A percentile compares a stretch with the other conserved stretches of the same genome.
Evolutionary conservation across 1,140 invertebrate species (phyloP).

Genomic region (Halyomorpha halys): DNA sequence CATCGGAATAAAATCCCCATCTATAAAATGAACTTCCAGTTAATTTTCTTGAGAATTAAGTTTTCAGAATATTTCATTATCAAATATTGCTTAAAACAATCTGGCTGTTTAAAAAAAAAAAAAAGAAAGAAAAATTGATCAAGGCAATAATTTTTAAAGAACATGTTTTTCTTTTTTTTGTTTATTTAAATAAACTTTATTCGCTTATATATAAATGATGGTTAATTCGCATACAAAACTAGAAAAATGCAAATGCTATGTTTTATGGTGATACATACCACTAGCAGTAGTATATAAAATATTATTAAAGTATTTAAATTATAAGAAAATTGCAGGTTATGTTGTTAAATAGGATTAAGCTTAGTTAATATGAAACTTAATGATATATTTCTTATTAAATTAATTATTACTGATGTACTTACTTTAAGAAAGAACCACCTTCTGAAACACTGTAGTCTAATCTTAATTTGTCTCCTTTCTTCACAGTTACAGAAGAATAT

Average conservation of each 20-base stretch:
- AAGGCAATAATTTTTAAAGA: no score
- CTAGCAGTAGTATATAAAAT: neutral
- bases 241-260: no score
- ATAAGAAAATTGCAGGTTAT: neutral
- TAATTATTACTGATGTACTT: constrained; percentile 30
- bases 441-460: constrained; percentile 52
- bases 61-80: neutral
- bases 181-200: no score
- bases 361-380: neutral
- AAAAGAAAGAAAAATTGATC: no score
- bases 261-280: neutral
- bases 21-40: constrained; percentile 39
- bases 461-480: constrained; percentile 62
- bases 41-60: neutral
- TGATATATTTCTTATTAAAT: neutral
- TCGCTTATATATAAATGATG: no score
- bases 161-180: no score
- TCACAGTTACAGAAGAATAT: constrained; percentile 52
- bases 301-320: neutral
- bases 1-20: constrained; percentile 80
- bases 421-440: constrained; percentile 55
- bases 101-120: no score
- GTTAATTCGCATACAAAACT: no score
- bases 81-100: neutral
- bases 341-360: no score